phyloP scores from a whole-genome alignment of 2,888 invertebrate species.

The Formica aserva region DNA sequence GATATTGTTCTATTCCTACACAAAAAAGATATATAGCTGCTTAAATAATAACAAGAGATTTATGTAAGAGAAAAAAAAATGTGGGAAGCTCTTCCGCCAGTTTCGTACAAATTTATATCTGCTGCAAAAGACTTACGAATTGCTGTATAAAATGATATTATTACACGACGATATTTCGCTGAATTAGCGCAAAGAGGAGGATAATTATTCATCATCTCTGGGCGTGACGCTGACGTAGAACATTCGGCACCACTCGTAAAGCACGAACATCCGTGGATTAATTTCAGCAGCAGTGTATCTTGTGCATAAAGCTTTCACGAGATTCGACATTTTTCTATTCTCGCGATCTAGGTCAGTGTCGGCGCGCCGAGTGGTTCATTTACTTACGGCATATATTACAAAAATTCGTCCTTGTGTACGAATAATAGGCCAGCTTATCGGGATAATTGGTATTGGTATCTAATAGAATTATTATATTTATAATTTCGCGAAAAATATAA shows the following conservation, averaged over 20 bases:
- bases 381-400: constrained; percentile 34
- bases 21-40: background rate
- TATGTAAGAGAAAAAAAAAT: background rate
- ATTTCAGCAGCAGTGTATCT: constrained; percentile 5
- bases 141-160: background rate
- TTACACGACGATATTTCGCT: background rate
- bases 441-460: constrained; percentile 42
- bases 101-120: background rate
- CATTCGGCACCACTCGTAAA: background rate
- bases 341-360: constrained; percentile 69
- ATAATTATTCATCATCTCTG: constrained; percentile 26
- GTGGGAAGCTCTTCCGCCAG: background rate
- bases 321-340: constrained; percentile 70
- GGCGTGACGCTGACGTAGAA: background rate
- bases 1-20: background rate
- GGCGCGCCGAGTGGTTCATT: constrained; percentile 34
- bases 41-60: background rate
- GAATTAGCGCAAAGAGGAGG: background rate
- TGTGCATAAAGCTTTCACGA: constrained; percentile 67
- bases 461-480: background rate
- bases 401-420: constrained; percentile 26
- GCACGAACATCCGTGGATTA: background rate
- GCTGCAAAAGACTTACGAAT: too few species aligned
- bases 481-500: constrained; percentile 8
- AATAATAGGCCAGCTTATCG: constrained; percentile 25